A percentile compares a stretch with the other conserved stretches of the same genome.
phyloP scores from a whole-genome alignment of 2,113 vertebrate genomes.

The Chloebia gouldiae region DNA sequence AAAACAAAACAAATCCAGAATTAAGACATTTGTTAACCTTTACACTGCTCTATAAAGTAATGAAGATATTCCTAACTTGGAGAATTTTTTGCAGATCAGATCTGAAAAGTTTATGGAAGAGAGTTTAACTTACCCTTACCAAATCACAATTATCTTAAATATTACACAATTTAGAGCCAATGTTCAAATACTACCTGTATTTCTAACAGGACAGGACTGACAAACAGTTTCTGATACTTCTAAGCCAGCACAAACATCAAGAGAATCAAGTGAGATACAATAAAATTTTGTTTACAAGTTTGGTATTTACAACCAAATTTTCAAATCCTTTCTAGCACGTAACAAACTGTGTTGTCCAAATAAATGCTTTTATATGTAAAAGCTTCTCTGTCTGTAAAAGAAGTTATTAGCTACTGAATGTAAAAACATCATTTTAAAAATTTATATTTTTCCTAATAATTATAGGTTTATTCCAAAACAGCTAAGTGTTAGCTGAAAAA shows the following conservation, averaged over 20 bases:
- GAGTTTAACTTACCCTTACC: background rate
- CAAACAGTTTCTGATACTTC: background rate
- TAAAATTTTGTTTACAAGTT: background rate
- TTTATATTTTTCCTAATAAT: background rate
- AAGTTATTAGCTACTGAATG: background rate
- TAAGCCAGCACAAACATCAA: background rate
- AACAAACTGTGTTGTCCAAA: background rate
- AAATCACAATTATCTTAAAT: background rate
- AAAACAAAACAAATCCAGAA: background rate
- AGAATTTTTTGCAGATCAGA: background rate
- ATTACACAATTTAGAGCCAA: background rate
- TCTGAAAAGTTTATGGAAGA: background rate
- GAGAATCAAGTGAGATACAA: background rate
- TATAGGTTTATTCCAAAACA: background rate
- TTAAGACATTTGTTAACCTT: background rate
- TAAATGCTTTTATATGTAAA: background rate
- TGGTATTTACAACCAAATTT: background rate
- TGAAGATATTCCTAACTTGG: background rate
- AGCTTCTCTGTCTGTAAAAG: background rate
- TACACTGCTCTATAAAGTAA: background rate
- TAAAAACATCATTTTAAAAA: background rate
- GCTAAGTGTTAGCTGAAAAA: background rate
- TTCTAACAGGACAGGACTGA: background rate
- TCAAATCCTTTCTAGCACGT: background rate
- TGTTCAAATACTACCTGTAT: background rate